Conservation (phyloP, 2,888 invertebrate species). For the Heliconius erato region DNA sequence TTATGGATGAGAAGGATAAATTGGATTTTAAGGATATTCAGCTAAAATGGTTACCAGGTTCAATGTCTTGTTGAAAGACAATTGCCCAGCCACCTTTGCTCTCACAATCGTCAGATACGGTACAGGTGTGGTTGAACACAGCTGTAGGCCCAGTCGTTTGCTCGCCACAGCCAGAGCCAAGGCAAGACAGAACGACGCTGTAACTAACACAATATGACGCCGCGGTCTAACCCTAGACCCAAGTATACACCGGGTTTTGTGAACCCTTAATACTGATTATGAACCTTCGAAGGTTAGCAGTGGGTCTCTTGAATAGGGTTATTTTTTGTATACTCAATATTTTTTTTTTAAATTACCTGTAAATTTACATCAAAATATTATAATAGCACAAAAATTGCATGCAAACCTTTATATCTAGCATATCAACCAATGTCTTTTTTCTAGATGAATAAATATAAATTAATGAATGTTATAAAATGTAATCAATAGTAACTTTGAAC, state of each 20-base stretch:
- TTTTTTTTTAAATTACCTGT: constrained; percentile 68
- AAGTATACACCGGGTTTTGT: constrained; percentile 74
- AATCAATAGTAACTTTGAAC: not conserved
- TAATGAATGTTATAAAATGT: not conserved
- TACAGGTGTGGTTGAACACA: constrained; percentile 82
- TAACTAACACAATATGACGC: constrained; percentile 57
- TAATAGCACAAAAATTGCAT: constrained; percentile 9
- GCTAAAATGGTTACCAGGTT: constrained; percentile 68
- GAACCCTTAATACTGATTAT: constrained; percentile 81
- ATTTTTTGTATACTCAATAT: constrained; percentile 48
- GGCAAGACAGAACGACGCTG: constrained; percentile 63
- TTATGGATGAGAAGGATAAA: not conserved
- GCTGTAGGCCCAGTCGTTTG: constrained; percentile 71
- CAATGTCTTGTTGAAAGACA: constrained; percentile 85
- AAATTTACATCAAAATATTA: constrained; percentile 49
- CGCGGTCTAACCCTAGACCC: constrained; percentile 75
- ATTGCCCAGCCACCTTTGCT: constrained; percentile 79
- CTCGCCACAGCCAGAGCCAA: constrained; percentile 53
- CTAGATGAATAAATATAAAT: not conserved
- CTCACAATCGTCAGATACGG: constrained; percentile 73
- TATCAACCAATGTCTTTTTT: constrained; percentile 39
- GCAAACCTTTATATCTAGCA: not conserved
- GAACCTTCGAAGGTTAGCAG: constrained; percentile 71
- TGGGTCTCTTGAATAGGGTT: constrained; percentile 77
- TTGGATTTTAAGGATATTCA: constrained; percentile 4